Base-by-base conservation (phyloP, 2,113 vertebrate species). In the Protobothrops flavoviridis region DNA sequence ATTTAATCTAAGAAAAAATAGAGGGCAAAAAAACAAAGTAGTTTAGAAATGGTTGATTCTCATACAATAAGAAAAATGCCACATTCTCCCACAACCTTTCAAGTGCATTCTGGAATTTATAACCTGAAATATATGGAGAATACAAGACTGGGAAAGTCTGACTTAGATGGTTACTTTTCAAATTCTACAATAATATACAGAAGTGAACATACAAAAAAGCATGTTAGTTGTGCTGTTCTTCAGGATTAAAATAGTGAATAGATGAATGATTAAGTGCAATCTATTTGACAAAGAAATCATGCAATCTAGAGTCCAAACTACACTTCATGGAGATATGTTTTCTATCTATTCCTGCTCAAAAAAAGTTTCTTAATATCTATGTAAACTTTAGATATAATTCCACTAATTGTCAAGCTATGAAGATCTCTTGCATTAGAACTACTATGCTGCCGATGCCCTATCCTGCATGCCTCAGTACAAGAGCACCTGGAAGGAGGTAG, bases 1-100 rank as follows among this genome's bases (percentile, higher is more conserved):
- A 93, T 97, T 98, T 94, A 98, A 94, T 59, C 98, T 98, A 90
- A 87, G 95, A 87, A 89, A 94, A 92, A 91, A 23, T 92, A 88
- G 92, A 92, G 97, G 86, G 10, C 96, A 86, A 95, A 93, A 88
- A 93, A 93, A 92, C 81, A 91, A 85, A n/a, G 74, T 26, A 55
- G 13, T 17, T 93, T 90, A 93, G 92, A 93, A 87, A 48, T 1
- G 15, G 20, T 29, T 87, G n/a, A 11, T 57, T 90, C 55, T 52
- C 53, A 39, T 48, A 89, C 20, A 50, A 45, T 21, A 56, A 85
- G 55, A 91, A 48, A 52, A 45, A 90, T 12, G 23, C 45, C 50
- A 52, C 21, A 45, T 9, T 23, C 9, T 81, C 17, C 74, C 26
- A 33, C 74, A 81, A 81, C 33, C 17, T 81, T 81, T 33, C 74